Base-by-base conservation (phyloP, 35 echinoderm and acorn worm species). In the Chiridota heheva region DNA sequence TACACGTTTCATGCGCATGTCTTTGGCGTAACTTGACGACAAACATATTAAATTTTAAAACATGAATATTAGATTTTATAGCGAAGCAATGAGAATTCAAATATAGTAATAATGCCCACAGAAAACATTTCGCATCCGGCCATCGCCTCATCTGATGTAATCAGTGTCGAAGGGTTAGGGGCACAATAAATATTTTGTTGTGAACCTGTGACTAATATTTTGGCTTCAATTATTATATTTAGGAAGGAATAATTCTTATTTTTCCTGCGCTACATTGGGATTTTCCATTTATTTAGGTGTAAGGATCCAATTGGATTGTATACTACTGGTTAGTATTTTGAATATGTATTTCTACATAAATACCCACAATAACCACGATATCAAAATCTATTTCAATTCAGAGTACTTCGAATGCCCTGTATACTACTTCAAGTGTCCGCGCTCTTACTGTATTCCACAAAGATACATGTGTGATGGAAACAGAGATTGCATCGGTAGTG, bases 391-490 rank as follows among this genome's bases (percentile, higher is more conserved):
- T 32, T 46, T 40, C 34, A 10, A 27, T 42, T 42, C 88, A 90
- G 88, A 68, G 12, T 60, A 44, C 2, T 84, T 84, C 58, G 16
- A 7, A 20, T 91, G 89, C 72, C 63, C 73, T 22, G 40, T 32
- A 2, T 32, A 72, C 63, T 77, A 74, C 4, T 80, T 86, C 43
- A 81, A 80, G 18, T 91, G 89, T 51, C 89, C 89, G 4, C 4
- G 36, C 4, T 86, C 89, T 13, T 91, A 86, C 67, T 91, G 89
- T 47, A 91, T 91, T 33, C 89, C 83, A 40, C 33, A 76, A 32
- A 42, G 82, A 16, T 30, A 38, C 13, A 40, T 81, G 31, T 91
- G 89, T 80, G 47, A 91, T 33, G 65, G 44, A 10, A 36, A 70
- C 7, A 27, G 25, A 16, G 65, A 91, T 65, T 91, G 89, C 33